Evolutionary conservation across 2,888 invertebrate species (phyloP).

Genomic region (Heliconius aoede): DNA sequence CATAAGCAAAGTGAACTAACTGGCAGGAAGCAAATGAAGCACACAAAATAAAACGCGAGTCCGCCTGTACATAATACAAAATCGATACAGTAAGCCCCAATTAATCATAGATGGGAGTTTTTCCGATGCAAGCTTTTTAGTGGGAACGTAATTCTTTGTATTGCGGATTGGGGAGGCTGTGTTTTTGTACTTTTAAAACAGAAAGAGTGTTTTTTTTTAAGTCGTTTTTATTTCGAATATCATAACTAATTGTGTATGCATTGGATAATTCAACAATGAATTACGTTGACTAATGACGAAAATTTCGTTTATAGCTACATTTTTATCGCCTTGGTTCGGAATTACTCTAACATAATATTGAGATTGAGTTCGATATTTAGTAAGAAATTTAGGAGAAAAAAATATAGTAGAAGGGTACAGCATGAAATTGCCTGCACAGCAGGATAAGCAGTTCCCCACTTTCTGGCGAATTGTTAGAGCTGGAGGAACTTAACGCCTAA

Average conservation of each 20-base stretch:
- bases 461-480: too few relatives aligned
- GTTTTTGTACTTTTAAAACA: conserved; percentile 42
- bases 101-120: conserved; percentile 60
- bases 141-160: conserved; percentile 49
- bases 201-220: conserved; percentile 1
- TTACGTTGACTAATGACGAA: not conserved
- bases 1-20: conserved; percentile 30
- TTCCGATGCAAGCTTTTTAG: conserved; percentile 49
- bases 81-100: conserved; percentile 67
- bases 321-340: not conserved
- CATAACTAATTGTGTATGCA: not conserved
- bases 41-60: conserved; percentile 45
- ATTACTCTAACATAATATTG: not conserved
- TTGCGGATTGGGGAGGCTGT: conserved; percentile 47
- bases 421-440: too few relatives aligned
- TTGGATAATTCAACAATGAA: not conserved
- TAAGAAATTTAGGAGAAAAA: not conserved
- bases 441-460: too few relatives aligned
- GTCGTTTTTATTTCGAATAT: not conserved
- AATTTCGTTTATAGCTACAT: not conserved
- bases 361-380: not conserved
- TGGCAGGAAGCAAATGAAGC: conserved; percentile 36
- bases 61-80: conserved; percentile 60
- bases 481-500: too few relatives aligned
- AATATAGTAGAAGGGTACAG: too few relatives aligned